Evolutionary conservation across 37 sponge, comb jelly and placozoan species (phyloP), one percentile per base, ranked within the genome.

Genomic region (Ianthella basta): DNA sequence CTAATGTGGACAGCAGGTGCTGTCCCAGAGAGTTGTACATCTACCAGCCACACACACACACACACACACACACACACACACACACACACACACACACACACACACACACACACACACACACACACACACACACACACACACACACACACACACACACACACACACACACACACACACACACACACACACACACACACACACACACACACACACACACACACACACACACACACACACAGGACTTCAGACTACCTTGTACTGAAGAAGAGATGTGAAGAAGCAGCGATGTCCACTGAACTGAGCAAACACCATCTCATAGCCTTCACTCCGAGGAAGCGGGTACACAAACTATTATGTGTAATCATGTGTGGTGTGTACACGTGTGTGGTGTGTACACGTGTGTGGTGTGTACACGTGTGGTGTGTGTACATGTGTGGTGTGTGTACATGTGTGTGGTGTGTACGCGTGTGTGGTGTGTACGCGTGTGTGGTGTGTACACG

Each of bases 301-400:
- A 1, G 87, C 50, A 34, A 70, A 90, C 19, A 90, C 83, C 37
- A 90, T 82, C 79, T 93, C 94, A 67, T 90, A 89, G 35, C 94
- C 94, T 18, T 84, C 91, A 37, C 83, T 85, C 24, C 88, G 84
- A 54, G 94, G 91, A 4, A 93, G 77, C 1, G 94, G 91, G 37
- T 86, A 90, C 16, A 93, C 82, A 87, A 93, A 93, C 91, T 92
- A 37, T 15, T 80, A 56, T 13, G 33, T 15, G 44, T 10, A 41
- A 72, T 14, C 73, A 66, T 66, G 29, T 66, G 66, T 29, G 8
- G 27, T 10, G 20, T 10, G 66, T 69, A 33, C 18, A 30, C 12
- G 70, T 34, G 34, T 23, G 25, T 61, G 18, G 63, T 61, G 63
- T 61, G 63, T 61, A 12, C 8, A 12, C 8, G 63, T 61, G 63